Percentiles rank a stretch among this genome's conserved stretches.
Evolutionary conservation across 2,888 invertebrate genomes (phyloP).

Genomic region (Chironomus tentans): DNA sequence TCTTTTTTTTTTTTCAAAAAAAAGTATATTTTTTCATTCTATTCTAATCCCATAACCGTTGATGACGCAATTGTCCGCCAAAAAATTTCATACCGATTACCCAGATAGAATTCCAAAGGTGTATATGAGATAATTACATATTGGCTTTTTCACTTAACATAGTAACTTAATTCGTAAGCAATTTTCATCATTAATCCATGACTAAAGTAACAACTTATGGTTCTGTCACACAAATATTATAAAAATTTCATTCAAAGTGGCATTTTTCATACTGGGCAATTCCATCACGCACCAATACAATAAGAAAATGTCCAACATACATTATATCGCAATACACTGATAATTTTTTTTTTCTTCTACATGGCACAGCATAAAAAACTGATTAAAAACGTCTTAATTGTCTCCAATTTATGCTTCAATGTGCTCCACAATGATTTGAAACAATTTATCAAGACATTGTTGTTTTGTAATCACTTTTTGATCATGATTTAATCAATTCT

Average conservation of each 20-base stretch:
- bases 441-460: background rate
- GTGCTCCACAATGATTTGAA: background rate
- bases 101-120: background rate
- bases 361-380: background rate
- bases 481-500: background rate
- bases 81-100: conserved; percentile 3
- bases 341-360: conserved; percentile 14
- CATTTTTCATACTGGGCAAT: background rate
- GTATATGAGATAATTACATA: no score
- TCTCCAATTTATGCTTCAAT: background rate
- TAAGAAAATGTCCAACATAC: background rate
- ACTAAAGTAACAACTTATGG: no score
- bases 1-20: background rate
- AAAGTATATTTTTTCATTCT: background rate
- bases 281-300: conserved; percentile 18
- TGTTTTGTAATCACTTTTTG: background rate
- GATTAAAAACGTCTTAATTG: background rate
- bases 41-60: background rate
- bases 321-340: conserved; percentile 17
- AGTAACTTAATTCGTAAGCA: no score
- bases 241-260: no score
- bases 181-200: no score
- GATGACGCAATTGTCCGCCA: conserved; percentile 27
- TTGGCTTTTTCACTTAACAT: no score
- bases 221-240: no score